Evolutionary conservation across 2,797 vertebrate genomes (phyloP).

Genomic region (Poecilia velifera): DNA sequence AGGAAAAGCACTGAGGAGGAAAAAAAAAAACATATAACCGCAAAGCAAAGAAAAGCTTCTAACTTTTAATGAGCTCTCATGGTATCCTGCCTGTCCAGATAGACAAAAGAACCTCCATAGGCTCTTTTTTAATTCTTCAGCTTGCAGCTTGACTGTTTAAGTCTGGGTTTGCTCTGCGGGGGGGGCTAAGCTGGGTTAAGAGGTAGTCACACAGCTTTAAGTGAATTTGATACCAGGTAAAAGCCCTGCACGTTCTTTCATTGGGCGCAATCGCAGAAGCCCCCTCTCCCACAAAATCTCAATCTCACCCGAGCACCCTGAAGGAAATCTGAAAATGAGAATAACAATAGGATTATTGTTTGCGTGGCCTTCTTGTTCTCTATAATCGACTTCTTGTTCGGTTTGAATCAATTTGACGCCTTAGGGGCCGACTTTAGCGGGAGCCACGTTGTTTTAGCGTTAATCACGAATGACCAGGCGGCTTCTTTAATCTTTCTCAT

Average conservation of each 20-base stretch:
- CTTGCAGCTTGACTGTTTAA: constrained; percentile 23
- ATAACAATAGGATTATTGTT: not conserved
- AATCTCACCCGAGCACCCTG: not conserved
- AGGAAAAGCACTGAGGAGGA: constrained; percentile 17
- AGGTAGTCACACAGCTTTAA: constrained; percentile 17
- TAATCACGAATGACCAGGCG: constrained; percentile 39
- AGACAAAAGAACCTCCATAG: constrained; percentile 32
- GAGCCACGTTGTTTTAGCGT: constrained; percentile 11
- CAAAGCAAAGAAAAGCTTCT: not conserved
- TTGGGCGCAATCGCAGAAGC: not conserved
- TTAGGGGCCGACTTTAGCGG: constrained; percentile 7
- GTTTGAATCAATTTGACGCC: constrained; percentile 24
- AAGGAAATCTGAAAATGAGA: not conserved
- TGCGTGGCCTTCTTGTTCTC: constrained; percentile 12
- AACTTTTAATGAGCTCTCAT: constrained; percentile 68
- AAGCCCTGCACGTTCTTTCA: not conserved
- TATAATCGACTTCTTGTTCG: constrained; percentile 42
- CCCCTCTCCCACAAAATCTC: too few relatives aligned
- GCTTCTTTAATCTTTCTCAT: constrained; percentile 10
- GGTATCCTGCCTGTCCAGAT: constrained; percentile 24
- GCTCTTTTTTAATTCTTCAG: constrained; percentile 38
- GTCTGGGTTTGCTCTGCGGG: constrained; percentile 17
- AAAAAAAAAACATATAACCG: constrained; percentile 12
- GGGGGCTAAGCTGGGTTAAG: constrained; percentile 16
- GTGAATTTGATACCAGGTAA: not conserved